Evolutionary conservation across 30 jellyfish, hydroid and myxozoan genomes (phyloP).

Genomic region (Nemopilema nomurai): DNA sequence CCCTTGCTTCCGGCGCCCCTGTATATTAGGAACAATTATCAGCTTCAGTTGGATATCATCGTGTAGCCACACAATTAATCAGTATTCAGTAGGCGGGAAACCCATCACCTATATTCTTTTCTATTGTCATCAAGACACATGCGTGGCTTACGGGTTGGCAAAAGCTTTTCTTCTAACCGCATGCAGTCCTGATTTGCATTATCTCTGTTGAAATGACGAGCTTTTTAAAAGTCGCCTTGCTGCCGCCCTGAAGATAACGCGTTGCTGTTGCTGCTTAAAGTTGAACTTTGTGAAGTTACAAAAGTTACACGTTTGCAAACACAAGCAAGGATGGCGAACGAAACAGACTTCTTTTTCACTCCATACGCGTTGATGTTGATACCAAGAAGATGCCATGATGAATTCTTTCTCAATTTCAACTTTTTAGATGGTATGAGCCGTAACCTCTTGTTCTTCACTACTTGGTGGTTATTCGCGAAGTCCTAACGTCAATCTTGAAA

Average conservation of each 20-base stretch:
- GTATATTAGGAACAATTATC: too few species aligned
- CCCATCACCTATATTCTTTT: too few species aligned
- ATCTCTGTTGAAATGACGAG: too few species aligned
- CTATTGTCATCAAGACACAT: too few species aligned
- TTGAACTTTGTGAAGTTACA: background rate
- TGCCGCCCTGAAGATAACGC: background rate
- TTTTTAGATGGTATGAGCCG: conserved; percentile 74
- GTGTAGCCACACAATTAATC: too few species aligned
- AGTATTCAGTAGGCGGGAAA: too few species aligned
- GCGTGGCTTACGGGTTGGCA: too few species aligned
- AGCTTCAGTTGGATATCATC: too few species aligned
- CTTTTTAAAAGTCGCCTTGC: too few species aligned
- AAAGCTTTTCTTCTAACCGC: too few species aligned
- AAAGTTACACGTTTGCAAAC: conserved; percentile 4
- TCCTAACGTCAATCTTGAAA: too few species aligned
- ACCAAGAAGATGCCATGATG: conserved; percentile 94
- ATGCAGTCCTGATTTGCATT: too few species aligned
- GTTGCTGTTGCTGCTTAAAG: background rate
- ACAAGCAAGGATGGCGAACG: conserved; percentile 70
- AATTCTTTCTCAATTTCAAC: conserved; percentile 79
- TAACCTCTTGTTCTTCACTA: background rate
- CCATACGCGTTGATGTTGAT: conserved; percentile 75
- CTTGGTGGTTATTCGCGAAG: background rate
- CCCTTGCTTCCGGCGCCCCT: background rate
- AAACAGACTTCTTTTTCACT: conserved; percentile 68